These are phyloP conservation scores for Andrena cerasifolii DNA, from an alignment of 1,140 invertebrate species.

Conservation along the genomic window DNA sequence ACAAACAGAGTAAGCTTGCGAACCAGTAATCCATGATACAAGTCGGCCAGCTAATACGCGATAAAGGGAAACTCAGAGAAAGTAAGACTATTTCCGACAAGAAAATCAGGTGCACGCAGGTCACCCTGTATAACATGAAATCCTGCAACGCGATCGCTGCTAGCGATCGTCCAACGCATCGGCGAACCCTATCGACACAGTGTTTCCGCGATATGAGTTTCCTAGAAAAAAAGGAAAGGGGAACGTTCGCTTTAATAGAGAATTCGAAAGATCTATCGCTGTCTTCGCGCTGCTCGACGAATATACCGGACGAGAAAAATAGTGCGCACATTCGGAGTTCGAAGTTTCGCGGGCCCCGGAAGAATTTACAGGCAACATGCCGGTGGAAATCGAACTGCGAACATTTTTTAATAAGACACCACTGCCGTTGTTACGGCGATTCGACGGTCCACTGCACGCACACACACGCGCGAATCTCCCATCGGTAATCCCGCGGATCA, in stretches of 20 bases:
- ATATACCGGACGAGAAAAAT: not conserved
- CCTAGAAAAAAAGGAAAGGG: not conserved
- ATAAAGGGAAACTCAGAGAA: not conserved
- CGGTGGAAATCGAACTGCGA: slow-evolving; percentile 55
- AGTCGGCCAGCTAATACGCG: not conserved
- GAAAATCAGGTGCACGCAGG: not conserved
- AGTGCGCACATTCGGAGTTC: not conserved
- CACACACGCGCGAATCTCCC: slow-evolving; percentile 2
- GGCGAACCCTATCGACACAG: not conserved
- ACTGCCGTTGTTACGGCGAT: slow-evolving; percentile 35
- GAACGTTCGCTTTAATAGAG: not conserved
- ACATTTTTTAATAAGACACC: slow-evolving; percentile 55
- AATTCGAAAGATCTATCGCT: not conserved
- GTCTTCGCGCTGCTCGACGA: too few relatives aligned
- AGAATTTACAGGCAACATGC: slow-evolving; percentile 49
- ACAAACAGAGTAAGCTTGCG: not conserved
- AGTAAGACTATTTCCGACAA: not conserved
- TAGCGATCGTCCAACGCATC: not conserved
- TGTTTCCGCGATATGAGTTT: not conserved
- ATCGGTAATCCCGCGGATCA: not conserved
- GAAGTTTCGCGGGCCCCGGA: slow-evolving; percentile 54
- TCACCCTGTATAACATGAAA: not conserved
- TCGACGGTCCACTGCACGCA: slow-evolving; percentile 3
- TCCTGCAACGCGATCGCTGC: not conserved
- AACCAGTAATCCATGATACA: not conserved